A percentile compares a stretch with the other conserved stretches of the same genome.
These are phyloP conservation scores for Periophthalmodon schlosseri DNA, from an alignment of 2,113 vertebrate genomes.

Conservation along the genomic window DNA sequence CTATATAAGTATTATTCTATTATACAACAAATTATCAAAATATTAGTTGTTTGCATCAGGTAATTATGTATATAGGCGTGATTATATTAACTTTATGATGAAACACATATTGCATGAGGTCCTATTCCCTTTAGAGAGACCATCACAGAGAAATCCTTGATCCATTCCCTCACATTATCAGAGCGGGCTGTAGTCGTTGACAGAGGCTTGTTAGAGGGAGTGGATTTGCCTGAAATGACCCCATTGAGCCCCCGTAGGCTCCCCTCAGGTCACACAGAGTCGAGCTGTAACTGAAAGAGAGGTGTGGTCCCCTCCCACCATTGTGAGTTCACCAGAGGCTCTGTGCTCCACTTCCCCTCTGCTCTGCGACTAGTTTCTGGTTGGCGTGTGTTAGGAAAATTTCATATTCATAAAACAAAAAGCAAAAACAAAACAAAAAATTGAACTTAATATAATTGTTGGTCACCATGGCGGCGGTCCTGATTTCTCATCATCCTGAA, in stretches of 20 bases:
- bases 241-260: conserved; percentile 29
- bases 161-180: conserved; percentile 20
- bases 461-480: too few relatives aligned
- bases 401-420: too few relatives aligned
- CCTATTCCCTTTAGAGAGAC: too few relatives aligned
- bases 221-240: conserved; percentile 43
- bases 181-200: conserved; percentile 27
- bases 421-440: too few relatives aligned
- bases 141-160: neutral
- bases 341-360: conserved; percentile 45
- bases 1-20: neutral
- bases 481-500: too few relatives aligned
- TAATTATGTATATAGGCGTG: neutral
- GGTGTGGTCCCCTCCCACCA: conserved; percentile 73
- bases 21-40: neutral
- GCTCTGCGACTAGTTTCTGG: conserved; percentile 49
- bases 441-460: too few relatives aligned
- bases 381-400: conserved; percentile 27
- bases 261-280: conserved; percentile 40
- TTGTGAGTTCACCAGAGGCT: conserved; percentile 63
- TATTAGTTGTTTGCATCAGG: neutral
- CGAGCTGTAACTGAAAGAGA: conserved; percentile 58
- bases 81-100: neutral
- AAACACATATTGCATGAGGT: neutral
- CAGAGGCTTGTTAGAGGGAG: conserved; percentile 40